Conservation (phyloP, 2,888 invertebrate species). For the Papilio demoleus region DNA sequence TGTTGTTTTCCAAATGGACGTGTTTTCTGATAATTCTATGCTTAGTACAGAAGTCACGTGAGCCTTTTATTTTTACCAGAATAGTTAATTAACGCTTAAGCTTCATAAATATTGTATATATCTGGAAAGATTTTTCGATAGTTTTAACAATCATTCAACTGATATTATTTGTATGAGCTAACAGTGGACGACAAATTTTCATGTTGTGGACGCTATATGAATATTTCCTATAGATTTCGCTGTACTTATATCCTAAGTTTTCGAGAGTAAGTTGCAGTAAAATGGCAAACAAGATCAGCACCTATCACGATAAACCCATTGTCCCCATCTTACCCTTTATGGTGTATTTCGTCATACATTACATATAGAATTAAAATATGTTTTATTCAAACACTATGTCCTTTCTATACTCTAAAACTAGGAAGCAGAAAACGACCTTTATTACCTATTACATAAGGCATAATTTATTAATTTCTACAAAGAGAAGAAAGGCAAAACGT, state of each 20-base stretch:
- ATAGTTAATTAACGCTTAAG: neutral
- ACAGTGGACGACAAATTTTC: conserved; percentile 39
- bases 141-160: neutral
- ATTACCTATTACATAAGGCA: neutral
- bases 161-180: conserved; percentile 16
- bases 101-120: neutral
- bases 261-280: neutral
- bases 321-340: neutral
- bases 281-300: neutral
- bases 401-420: neutral
- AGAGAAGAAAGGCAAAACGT: neutral
- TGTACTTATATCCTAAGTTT: conserved; percentile 26
- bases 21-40: neutral
- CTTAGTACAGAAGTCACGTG: neutral
- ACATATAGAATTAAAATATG: neutral
- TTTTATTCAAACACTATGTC: neutral
- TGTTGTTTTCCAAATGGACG: neutral
- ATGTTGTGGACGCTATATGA: conserved; percentile 33
- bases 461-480: conserved; percentile 1
- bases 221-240: conserved; percentile 14
- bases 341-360: neutral
- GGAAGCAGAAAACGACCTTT: neutral
- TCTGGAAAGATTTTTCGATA: neutral
- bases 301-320: neutral
- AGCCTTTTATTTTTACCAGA: neutral